Evolutionary conservation across 2,113 vertebrate genomes (phyloP).

Genomic region (Nothoprocta perdicaria): DNA sequence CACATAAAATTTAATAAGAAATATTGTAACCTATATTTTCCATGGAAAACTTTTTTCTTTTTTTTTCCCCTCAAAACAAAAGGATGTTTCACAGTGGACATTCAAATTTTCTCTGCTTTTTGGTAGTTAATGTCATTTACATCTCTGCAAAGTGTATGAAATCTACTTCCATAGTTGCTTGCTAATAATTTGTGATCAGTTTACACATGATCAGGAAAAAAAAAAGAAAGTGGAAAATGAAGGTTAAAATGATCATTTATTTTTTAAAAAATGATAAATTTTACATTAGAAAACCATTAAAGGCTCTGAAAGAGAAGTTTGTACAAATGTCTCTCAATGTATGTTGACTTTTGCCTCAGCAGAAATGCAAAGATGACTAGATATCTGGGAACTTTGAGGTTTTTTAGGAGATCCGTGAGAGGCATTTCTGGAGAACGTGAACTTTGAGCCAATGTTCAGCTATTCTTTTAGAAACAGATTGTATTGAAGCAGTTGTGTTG

Average conservation of each 20-base stretch:
- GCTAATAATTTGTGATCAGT: neutral
- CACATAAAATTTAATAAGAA: neutral
- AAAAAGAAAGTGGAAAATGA: neutral
- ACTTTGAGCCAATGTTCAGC: neutral
- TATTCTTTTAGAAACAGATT: neutral
- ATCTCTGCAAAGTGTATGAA: neutral
- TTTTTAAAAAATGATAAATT: slow-evolving; percentile 1
- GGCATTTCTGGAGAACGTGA: neutral
- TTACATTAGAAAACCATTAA: neutral
- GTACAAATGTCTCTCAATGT: neutral
- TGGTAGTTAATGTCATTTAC: neutral
- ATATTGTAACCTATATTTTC: neutral
- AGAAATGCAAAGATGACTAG: neutral
- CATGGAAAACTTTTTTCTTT: accelerated
- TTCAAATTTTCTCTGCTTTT: neutral
- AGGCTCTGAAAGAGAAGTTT: neutral
- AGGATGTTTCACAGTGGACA: neutral
- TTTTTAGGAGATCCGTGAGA: neutral
- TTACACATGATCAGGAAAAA: neutral
- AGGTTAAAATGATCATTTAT: neutral
- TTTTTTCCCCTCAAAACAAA: neutral
- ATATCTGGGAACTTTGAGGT: neutral
- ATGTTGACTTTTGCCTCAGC: neutral
- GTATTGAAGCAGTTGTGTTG: neutral
- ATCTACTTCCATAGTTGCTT: neutral